These are phyloP conservation scores for Scaptomyza cyrtandrae DNA, from an alignment of 2,888 invertebrate species.

Conservation along the genomic window DNA sequence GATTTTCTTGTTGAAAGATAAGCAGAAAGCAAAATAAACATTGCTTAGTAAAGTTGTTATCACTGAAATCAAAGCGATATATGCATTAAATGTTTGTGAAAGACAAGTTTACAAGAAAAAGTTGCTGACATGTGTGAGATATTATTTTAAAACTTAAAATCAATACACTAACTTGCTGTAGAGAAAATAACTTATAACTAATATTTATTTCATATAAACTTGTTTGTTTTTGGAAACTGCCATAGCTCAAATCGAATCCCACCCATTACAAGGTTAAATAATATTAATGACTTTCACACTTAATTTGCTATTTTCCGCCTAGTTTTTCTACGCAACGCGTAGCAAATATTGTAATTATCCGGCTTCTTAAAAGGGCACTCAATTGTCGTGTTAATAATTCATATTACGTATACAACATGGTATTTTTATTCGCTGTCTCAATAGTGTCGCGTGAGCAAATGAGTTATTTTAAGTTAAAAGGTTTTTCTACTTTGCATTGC, in stretches of 20 bases:
- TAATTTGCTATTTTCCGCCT: slow-evolving; percentile 38
- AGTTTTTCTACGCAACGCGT: slow-evolving; percentile 32
- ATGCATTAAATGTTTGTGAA: slow-evolving; percentile 35
- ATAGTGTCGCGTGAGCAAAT: slow-evolving; percentile 54
- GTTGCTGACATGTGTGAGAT: slow-evolving; percentile 10
- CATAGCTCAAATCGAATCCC: too few species aligned
- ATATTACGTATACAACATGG: background rate
- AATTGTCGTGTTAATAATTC: slow-evolving; percentile 47
- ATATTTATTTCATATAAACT: too few species aligned
- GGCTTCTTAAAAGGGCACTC: slow-evolving; percentile 42
- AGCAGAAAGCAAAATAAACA: slow-evolving; percentile 11
- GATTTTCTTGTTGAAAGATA: slow-evolving; percentile 14
- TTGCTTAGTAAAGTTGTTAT: too few species aligned
- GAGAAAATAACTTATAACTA: too few species aligned
- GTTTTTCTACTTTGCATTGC: slow-evolving; percentile 24
- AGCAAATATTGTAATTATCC: slow-evolving; percentile 40
- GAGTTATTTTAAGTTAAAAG: slow-evolving; percentile 24
- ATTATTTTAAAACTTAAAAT: slow-evolving; percentile 1
- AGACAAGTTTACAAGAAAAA: slow-evolving; percentile 27
- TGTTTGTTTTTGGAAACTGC: too few species aligned
- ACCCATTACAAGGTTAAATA: slow-evolving; percentile 22
- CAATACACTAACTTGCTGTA: too few species aligned
- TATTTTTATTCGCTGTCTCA: slow-evolving; percentile 26
- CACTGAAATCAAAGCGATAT: slow-evolving; percentile 34
- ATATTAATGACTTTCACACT: slow-evolving; percentile 40